phyloP scores from a whole-genome alignment of 1,140 invertebrate genomes.

The Hermetia illucens region DNA sequence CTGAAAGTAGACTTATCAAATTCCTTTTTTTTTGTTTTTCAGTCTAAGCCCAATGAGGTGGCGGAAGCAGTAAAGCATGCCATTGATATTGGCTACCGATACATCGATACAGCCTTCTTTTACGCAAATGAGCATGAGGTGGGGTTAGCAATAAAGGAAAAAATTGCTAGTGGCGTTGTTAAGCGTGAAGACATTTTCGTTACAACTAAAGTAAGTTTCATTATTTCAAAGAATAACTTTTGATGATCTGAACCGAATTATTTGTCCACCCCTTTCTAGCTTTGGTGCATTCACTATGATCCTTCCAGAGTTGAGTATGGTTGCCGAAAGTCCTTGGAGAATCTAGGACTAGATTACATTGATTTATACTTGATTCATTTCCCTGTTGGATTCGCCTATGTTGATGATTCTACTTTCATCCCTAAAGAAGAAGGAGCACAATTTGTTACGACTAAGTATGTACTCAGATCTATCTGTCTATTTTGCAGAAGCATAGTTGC shows the following conservation, averaged over 20 bases:
- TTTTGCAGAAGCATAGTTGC: too few relatives aligned
- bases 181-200: conserved; percentile 71
- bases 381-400: too few relatives aligned
- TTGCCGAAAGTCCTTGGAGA: conserved; percentile 33
- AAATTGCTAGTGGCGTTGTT: conserved; percentile 41
- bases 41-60: conserved; percentile 40
- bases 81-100: conserved; percentile 65
- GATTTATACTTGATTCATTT: too few relatives aligned
- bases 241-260: too few relatives aligned
- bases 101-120: conserved; percentile 70
- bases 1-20: conserved; percentile 34
- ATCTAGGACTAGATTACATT: too few relatives aligned
- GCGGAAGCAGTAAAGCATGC: conserved; percentile 44
- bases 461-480: too few relatives aligned
- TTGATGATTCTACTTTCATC: too few relatives aligned
- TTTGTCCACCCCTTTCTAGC: conserved; percentile 31
- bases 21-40: too few relatives aligned
- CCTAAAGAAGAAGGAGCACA: too few relatives aligned
- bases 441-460: too few relatives aligned
- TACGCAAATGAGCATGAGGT: conserved; percentile 55
- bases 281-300: conserved; percentile 17
- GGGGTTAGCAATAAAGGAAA: conserved; percentile 42
- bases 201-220: conserved; percentile 46
- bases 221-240: too few relatives aligned
- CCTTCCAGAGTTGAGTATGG: conserved; percentile 8